phyloP scores from a whole-genome alignment of 2,113 vertebrate genomes.

The Nycticryphes semicollaris region DNA sequence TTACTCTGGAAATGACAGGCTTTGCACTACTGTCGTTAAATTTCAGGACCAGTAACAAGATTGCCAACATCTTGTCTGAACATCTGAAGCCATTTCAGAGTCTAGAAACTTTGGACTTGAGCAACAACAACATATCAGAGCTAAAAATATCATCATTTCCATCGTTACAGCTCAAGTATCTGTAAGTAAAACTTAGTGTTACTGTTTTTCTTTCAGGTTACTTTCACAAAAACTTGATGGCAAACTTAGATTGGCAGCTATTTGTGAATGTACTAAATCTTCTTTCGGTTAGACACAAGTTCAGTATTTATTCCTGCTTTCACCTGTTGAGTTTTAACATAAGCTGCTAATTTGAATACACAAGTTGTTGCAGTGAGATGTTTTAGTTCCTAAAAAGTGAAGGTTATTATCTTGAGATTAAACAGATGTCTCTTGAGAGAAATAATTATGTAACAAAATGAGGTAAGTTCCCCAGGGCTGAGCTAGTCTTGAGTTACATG shows the following conservation, averaged over 20 bases:
- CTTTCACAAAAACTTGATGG: not conserved
- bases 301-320: not conserved
- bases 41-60: slow-evolving; percentile 92
- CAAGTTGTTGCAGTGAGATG: not conserved
- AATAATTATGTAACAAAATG: not conserved
- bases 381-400: not conserved
- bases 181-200: slow-evolving; percentile 80
- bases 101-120: slow-evolving; percentile 92
- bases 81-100: slow-evolving; percentile 80
- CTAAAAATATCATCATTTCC: slow-evolving; percentile 85
- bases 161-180: slow-evolving; percentile 83
- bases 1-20: not conserved
- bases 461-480: not conserved
- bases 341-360: not conserved
- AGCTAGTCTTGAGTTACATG: not conserved
- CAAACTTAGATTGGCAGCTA: not conserved
- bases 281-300: not conserved
- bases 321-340: not conserved
- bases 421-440: not conserved
- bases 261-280: not conserved
- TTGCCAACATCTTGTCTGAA: slow-evolving; percentile 79
- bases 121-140: slow-evolving; percentile 88
- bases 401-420: not conserved
- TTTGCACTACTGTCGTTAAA: slow-evolving; percentile 16
- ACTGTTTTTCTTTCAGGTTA: not conserved